Base-by-base conservation (phyloP, 2,113 vertebrate species). In the Hystrix cristata region DNA sequence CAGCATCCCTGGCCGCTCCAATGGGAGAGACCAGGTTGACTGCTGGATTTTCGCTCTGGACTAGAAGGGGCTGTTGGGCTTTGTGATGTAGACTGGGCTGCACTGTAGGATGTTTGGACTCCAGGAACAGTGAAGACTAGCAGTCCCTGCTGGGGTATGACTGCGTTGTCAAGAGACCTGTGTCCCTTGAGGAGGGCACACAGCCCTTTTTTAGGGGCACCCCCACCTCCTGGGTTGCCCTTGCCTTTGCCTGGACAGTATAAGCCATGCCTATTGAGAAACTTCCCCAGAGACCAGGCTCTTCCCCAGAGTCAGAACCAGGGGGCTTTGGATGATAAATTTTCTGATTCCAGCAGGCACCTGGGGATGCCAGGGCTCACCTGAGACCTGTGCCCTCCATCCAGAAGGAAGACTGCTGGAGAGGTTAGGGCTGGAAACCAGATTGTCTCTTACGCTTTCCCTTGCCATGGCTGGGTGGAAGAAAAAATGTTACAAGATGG, bases 1-100 rank as follows among this genome's bases (percentile, higher is more conserved):
- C 23, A 19, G 38, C 65, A 27, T n/a, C 67, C 79, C 71, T 97
- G 53, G 82, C 88, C 67, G 91, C 60, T 83, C 82, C 51, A n/a
- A 34, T 11, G 34, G 57, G 51, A 72, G 29, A 59, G 15, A 57
- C 43, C 21, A 2, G 65, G 34, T 34, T 57, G 71, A 25, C 48
- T 83, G 1, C n/a, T 46, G 74, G 31, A 19, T 18, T 29, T 43
- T 16, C 23, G 4, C 46, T 51, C 85, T 23, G 27, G 19, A 72
- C 2, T 5, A 15, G 62, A 62, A 92, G 48, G 46, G 59, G 69
- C 59, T 31, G 0, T 14, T 55, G 23, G 65, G 12, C 21, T 57
- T 55, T 74, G 76, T 59, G 53, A 25, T 25, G 4, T 29, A 7
- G 8, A 62, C 7, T 23, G 38, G 69, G 11, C 43, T 57, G 83